phyloP scores from a whole-genome alignment of 2,797 vertebrate species.

The Macroramphosus scolopax region DNA sequence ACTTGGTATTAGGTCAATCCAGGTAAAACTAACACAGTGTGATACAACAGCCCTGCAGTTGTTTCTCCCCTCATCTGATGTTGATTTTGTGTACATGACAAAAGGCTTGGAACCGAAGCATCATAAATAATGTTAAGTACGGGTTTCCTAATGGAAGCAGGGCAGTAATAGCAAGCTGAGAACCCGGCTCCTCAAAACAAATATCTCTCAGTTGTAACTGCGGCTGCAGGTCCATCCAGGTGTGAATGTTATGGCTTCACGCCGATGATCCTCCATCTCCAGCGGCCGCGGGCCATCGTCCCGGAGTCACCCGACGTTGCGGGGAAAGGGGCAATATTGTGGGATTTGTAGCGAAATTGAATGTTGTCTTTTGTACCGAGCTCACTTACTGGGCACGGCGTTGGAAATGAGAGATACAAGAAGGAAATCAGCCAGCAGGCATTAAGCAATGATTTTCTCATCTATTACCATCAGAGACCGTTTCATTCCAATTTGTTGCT shows the following conservation, averaged over 20 bases:
- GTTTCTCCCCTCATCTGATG: too few species aligned
- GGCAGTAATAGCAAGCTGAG: background rate
- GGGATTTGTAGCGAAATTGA: conserved; percentile 62
- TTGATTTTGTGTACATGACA: too few species aligned
- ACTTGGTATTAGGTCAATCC: too few species aligned
- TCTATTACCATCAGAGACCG: conserved; percentile 70
- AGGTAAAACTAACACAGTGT: background rate
- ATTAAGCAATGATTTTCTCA: conserved; percentile 50
- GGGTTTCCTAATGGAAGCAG: conserved; percentile 3
- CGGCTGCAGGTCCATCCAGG: conserved; percentile 31
- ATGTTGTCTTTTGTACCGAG: conserved; percentile 51
- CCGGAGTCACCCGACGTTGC: conserved; percentile 33
- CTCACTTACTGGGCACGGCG: conserved; percentile 31
- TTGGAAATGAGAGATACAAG: conserved; percentile 59
- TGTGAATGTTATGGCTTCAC: conserved; percentile 29
- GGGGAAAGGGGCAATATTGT: conserved; percentile 41
- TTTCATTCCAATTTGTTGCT: conserved; percentile 70
- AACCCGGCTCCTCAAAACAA: conserved; percentile 1
- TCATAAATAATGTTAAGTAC: conserved; percentile 12
- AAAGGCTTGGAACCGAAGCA: too few species aligned
- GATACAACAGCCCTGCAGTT: too few species aligned
- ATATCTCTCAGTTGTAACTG: conserved; percentile 24
- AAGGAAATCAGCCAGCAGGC: conserved; percentile 57
- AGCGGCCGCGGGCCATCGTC: conserved; percentile 38
- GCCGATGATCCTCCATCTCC: conserved; percentile 39